These are phyloP conservation scores for Mionectes macconnelli DNA, from an alignment of 2,113 vertebrate genomes.

Conservation along the genomic window DNA sequence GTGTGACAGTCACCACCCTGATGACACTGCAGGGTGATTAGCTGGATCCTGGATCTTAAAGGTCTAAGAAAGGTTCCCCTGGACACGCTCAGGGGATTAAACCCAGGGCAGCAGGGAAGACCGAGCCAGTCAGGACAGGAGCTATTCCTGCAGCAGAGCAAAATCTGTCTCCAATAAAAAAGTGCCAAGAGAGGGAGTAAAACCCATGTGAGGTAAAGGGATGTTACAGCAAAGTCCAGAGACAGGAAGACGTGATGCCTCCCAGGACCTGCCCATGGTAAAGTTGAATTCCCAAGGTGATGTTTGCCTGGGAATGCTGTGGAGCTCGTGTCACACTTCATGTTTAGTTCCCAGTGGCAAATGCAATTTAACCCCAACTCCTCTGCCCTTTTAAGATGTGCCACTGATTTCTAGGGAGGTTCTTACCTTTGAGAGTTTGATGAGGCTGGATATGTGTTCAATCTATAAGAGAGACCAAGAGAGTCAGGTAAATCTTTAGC, in stretches of 20 bases:
- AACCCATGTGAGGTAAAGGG: accelerated
- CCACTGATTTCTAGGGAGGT: neutral
- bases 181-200: neutral
- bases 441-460: conserved; percentile 95
- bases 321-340: neutral
- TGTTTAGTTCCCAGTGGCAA: neutral
- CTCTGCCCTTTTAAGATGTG: neutral
- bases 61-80: neutral
- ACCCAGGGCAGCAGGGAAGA: neutral
- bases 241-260: neutral
- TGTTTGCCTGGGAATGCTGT: neutral
- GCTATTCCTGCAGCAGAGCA: neutral
- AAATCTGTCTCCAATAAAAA: neutral
- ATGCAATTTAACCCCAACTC: neutral
- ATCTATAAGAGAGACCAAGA: conserved; percentile 82
- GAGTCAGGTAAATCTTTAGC: neutral
- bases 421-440: conserved; percentile 96
- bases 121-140: neutral
- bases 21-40: neutral
- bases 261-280: neutral
- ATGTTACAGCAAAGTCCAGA: neutral
- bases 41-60: neutral
- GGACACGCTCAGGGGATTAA: neutral
- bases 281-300: neutral
- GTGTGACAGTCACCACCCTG: neutral